These are phyloP conservation scores for Cheilosia urbana DNA, from an alignment of 2,888 invertebrate species.

Conservation along the genomic window DNA sequence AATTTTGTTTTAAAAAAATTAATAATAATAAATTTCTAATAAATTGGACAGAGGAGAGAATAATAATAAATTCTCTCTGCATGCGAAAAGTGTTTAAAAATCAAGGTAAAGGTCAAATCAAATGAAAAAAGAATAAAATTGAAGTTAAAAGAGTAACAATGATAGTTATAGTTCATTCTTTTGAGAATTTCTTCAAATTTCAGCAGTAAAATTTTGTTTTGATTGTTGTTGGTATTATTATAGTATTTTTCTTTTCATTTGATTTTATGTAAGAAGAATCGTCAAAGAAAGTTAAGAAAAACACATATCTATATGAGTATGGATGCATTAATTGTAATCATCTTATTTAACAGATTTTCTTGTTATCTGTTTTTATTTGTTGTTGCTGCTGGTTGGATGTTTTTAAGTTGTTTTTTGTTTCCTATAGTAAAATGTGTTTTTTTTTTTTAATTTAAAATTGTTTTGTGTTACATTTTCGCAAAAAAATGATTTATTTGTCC, in stretches of 20 bases:
- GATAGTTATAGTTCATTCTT: slow-evolving; percentile 26
- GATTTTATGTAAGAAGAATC: slow-evolving; percentile 78
- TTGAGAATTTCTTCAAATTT: slow-evolving; percentile 18
- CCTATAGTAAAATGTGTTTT: slow-evolving; percentile 69
- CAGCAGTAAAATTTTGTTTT: slow-evolving; percentile 59
- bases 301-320: slow-evolving; percentile 79
- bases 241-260: slow-evolving; percentile 44
- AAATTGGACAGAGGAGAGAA: slow-evolving; percentile 50
- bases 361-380: slow-evolving; percentile 72
- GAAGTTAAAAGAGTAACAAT: slow-evolving; percentile 56
- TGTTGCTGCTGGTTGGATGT: slow-evolving; percentile 77
- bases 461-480: slow-evolving; percentile 53
- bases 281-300: slow-evolving; percentile 77
- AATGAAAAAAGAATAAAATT: slow-evolving; percentile 48
- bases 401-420: slow-evolving; percentile 46
- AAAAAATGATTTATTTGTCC: slow-evolving; percentile 88
- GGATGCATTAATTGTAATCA: slow-evolving; percentile 75
- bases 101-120: slow-evolving; percentile 57
- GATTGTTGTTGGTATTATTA: slow-evolving; percentile 17
- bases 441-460: slow-evolving; percentile 57
- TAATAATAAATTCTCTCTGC: slow-evolving; percentile 17
- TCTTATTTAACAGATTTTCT: slow-evolving; percentile 69
- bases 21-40: slow-evolving; percentile 47
- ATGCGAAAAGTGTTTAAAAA: slow-evolving; percentile 26
- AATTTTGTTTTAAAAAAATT: slow-evolving; percentile 47